These are phyloP conservation scores for Pangasianodon gigas DNA, from an alignment of 2,113 vertebrate species.

Conservation along the genomic window DNA sequence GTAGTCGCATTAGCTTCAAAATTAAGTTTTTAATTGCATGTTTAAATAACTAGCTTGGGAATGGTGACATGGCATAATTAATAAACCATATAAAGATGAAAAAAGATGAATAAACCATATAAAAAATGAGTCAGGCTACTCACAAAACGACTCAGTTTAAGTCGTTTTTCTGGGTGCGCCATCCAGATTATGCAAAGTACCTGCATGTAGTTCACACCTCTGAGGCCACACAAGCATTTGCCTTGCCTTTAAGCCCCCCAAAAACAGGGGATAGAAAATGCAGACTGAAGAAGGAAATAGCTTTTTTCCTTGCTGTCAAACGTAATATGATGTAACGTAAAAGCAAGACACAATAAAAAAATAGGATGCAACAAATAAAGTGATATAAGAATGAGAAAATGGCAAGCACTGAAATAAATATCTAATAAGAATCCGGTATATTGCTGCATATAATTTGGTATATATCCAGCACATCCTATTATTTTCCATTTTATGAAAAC, in stretches of 20 bases:
- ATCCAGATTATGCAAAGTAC: neutral
- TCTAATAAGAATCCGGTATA: neutral
- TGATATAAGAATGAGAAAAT: neutral
- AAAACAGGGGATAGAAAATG: neutral
- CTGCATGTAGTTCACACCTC: neutral
- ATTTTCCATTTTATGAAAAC: neutral
- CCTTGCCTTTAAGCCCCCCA: too few species aligned
- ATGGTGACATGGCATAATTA: slow-evolving; percentile 1
- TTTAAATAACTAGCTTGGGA: neutral
- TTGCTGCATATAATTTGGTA: neutral
- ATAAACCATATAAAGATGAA: too few species aligned
- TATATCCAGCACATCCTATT: neutral
- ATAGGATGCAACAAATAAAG: neutral
- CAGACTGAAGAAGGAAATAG: neutral
- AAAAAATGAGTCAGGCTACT: too few species aligned
- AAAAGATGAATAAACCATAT: neutral
- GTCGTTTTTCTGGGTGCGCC: neutral
- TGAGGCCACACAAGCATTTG: neutral
- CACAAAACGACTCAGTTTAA: too few species aligned
- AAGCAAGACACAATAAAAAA: neutral
- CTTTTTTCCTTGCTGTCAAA: neutral
- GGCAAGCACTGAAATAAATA: neutral
- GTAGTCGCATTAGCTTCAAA: neutral
- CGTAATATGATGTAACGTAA: neutral
- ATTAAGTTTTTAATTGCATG: neutral